phyloP scores from a whole-genome alignment of 2,797 vertebrate species.

The Sebastiscus tertius region DNA sequence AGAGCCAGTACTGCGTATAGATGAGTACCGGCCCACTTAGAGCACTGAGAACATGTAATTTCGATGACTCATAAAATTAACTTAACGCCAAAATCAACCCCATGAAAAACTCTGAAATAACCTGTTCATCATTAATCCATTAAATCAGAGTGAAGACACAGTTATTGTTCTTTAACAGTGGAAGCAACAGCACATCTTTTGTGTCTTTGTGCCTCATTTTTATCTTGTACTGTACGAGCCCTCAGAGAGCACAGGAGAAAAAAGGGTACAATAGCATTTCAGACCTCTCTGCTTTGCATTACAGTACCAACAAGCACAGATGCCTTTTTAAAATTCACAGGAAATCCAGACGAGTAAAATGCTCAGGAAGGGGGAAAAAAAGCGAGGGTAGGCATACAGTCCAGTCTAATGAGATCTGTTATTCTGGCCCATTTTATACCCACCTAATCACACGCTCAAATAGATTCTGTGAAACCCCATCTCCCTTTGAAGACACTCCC shows the following conservation, averaged over 20 bases:
- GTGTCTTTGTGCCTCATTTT: not conserved
- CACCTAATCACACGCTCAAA: slow-evolving; percentile 75
- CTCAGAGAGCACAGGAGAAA: slow-evolving; percentile 2
- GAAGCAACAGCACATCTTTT: slow-evolving; percentile 9
- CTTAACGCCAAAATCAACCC: not conserved
- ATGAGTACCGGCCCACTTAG: not conserved
- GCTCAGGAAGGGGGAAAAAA: slow-evolving; percentile 48
- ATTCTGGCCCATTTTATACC: slow-evolving; percentile 71
- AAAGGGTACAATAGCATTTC: slow-evolving; percentile 24
- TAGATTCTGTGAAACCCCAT: slow-evolving; percentile 74
- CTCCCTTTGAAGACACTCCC: slow-evolving; percentile 70
- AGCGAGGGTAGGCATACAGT: slow-evolving; percentile 40
- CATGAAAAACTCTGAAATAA: slow-evolving; percentile 9
- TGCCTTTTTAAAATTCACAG: slow-evolving; percentile 64
- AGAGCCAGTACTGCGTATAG: not conserved
- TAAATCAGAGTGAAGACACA: not conserved
- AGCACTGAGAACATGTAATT: not conserved
- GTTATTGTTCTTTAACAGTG: not conserved
- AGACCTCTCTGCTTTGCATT: slow-evolving; percentile 71
- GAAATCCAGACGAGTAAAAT: slow-evolving; percentile 69
- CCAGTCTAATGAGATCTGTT: slow-evolving; percentile 68
- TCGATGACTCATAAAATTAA: slow-evolving; percentile 1
- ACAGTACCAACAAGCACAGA: slow-evolving; percentile 54
- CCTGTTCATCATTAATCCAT: not conserved
- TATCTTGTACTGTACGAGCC: not conserved